Evolutionary conservation across 2,113 vertebrate species (phyloP).

Genomic region (Syngnathoides biaculeatus): DNA sequence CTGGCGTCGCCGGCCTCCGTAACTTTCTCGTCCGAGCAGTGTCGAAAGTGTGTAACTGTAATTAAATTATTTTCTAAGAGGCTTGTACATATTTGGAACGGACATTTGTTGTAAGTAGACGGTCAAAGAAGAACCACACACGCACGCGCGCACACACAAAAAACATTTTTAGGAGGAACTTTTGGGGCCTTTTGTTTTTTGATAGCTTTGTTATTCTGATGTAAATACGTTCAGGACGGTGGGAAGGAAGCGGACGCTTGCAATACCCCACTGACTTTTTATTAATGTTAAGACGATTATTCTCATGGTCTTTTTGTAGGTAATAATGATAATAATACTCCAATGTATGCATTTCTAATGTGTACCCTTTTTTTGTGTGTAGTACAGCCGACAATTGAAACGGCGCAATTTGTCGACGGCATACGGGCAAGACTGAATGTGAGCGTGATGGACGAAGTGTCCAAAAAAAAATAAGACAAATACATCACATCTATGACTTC

Average conservation of each 20-base stretch:
- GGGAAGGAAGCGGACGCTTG: slow-evolving; percentile 62
- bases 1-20: slow-evolving; percentile 5
- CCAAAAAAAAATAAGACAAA: slow-evolving; percentile 15
- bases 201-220: slow-evolving; percentile 77
- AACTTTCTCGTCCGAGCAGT: slow-evolving; percentile 75
- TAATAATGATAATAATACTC: slow-evolving; percentile 76
- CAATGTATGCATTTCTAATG: slow-evolving; percentile 91
- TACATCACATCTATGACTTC: slow-evolving; percentile 23
- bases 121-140: slow-evolving; percentile 63
- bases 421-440: slow-evolving; percentile 1
- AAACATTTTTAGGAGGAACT: slow-evolving; percentile 82
- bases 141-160: slow-evolving; percentile 46
- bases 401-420: slow-evolving; percentile 78
- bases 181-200: slow-evolving; percentile 83
- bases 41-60: slow-evolving; percentile 87
- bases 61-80: slow-evolving; percentile 95
- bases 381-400: slow-evolving; percentile 88
- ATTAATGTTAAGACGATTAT: slow-evolving; percentile 23
- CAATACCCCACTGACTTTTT: slow-evolving; percentile 85
- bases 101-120: slow-evolving; percentile 83
- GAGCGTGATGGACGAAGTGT: slow-evolving; percentile 22
- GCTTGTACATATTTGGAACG: slow-evolving; percentile 88
- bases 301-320: slow-evolving; percentile 84
- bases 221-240: slow-evolving; percentile 77
- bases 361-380: slow-evolving; percentile 94